Evolutionary conservation across 1,140 invertebrate species (phyloP).

Genomic region (Plectrocnemia conspersa): DNA sequence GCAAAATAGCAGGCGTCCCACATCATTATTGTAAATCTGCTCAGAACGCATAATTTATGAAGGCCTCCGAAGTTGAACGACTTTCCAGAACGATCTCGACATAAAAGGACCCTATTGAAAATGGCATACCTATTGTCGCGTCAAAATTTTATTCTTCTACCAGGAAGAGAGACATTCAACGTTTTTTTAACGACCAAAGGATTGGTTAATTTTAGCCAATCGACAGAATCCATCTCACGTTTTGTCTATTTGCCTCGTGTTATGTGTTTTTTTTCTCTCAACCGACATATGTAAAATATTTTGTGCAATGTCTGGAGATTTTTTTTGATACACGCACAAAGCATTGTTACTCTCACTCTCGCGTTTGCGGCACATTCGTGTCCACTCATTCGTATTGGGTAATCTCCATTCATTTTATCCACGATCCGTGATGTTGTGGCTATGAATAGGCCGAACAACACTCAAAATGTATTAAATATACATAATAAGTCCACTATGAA

Average conservation of each 20-base stretch:
- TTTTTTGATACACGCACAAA: too few species aligned
- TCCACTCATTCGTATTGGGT: slow-evolving; percentile 3
- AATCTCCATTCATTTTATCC: slow-evolving; percentile 1
- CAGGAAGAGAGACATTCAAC: too few species aligned
- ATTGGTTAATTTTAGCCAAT: too few species aligned
- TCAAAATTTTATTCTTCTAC: slow-evolving; percentile 9
- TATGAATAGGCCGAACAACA: background rate
- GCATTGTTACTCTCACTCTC: background rate
- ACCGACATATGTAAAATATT: too few species aligned
- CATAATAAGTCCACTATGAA: too few species aligned
- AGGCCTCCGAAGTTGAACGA: slow-evolving; percentile 12
- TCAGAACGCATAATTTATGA: slow-evolving; percentile 15
- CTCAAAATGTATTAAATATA: too few species aligned
- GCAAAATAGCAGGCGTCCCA: slow-evolving; percentile 17
- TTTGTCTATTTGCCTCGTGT: too few species aligned
- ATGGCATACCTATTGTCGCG: slow-evolving; percentile 13
- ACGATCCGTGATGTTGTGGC: slow-evolving; percentile 3
- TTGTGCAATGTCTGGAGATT: too few species aligned
- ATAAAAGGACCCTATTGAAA: slow-evolving; percentile 8
- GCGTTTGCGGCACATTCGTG: background rate
- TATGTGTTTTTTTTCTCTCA: too few species aligned
- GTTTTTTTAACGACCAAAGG: too few species aligned
- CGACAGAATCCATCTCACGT: too few species aligned
- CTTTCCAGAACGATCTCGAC: slow-evolving; percentile 15
- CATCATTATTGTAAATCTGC: slow-evolving; percentile 8